Evolutionary conservation across 2,888 invertebrate genomes (phyloP), one percentile per base, ranked within the genome.

Genomic region (Acanthacorydalis orientalis): DNA sequence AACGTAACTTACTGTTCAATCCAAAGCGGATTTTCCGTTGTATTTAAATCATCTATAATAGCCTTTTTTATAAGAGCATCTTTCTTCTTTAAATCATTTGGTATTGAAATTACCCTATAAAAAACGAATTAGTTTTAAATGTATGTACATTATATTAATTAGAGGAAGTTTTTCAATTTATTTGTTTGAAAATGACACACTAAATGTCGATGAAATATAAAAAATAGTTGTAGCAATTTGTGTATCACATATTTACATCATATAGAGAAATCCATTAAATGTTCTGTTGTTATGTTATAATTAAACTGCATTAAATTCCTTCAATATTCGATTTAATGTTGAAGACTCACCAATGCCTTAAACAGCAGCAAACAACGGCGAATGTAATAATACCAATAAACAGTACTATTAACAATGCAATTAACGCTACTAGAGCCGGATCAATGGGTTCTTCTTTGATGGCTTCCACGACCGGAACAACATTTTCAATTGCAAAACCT

Each of bases 1-100:
- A 43, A 34, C 44, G 7, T 40, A 45, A 68, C 77, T 71, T 63
- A 82, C 81, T 88, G 89, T 70, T 91, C 91, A 57, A 90, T 80
- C 91, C 90, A 91, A 11, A 91, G 67, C 0, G 90, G 91, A 71
- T 91, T 91, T 64, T 91, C 91, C 0, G 90, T 91, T 1, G 88
- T 89, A 57, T 86, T 87, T 43, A 88, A 66, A 59, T 89, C 88
- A 55, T 89, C 87, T 34, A 88, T 78, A 45, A 87, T 85, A 52
- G 85, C 79, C 51, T 87, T 79, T 48, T 87, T 81, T 23, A 87
- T 87, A 11, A 89, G 66, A 42, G 86, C 84, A 61, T 89, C 88
- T 48, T 86, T 87, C 51, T 83, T 80, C 51, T 85, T 80, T 54
- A 83, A 82, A 56, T 87, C 80, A 46, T 80, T 79, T n/a, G 84